Base-by-base conservation (phyloP, 2,113 vertebrate genomes). In the Bothrops jararaca region DNA sequence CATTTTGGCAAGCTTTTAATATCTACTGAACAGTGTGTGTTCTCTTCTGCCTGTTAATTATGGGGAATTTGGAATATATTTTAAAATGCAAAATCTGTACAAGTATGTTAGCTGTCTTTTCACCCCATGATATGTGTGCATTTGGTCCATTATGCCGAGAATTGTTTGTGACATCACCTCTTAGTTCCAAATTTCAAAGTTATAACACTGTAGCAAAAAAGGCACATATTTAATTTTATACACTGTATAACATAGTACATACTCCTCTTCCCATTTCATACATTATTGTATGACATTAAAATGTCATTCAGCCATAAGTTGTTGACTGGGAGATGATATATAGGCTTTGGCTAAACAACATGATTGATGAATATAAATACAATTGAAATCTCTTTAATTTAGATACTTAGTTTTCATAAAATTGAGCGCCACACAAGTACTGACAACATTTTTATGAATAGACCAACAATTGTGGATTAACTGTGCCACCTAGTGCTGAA, bases 401-500 rank as follows among this genome's bases (percentile, higher is more conserved):
- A 5, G 11, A 18, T 56, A 8, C 24, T 90, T 50, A 3, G 11
- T 80, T 90, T 90, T 34, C 45, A 24, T 29, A 34, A 60, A 58
- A 92, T 4, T 39, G 74, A 89, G 53, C 5, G 24, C 54, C 39
- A 50, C 4, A 26, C 13, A 6, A 26, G 29, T 20, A 24, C 3
- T 4, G 45, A 18, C 29, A 29, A 42, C 23, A 0, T 23, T 42
- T 24, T 48, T 13, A 60, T 18, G 34, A 42, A 26, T 22, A 1
- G 0, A 3, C 12, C 90, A 12, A 12, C 24, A 88, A 88, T 0
- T 0, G 0, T 88, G 96, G 95, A 0, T 60, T 95, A 45, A n/a
- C 45, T 94, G 56, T 95, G 96, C 96, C 97, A 95, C 91, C 96
- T 0, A 24, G 96, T 93, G 97, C 94, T 57, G 45, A 11, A 0